Base-by-base conservation (phyloP, 2,113 vertebrate species). In the Odontesthes bonariensis region DNA sequence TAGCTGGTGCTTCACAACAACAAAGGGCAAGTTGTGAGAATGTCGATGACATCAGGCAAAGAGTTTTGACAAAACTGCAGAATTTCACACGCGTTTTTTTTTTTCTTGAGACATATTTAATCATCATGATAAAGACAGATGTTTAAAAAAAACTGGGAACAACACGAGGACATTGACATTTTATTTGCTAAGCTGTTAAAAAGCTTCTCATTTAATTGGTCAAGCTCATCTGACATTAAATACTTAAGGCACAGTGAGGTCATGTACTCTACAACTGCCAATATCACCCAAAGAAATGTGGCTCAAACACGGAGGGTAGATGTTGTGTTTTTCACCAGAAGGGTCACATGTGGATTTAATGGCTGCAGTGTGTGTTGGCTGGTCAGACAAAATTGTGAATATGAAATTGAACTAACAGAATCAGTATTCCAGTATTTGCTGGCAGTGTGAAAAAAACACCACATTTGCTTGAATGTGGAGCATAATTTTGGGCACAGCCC, bases 391-490 rank as follows among this genome's bases (percentile, higher is more conserved):
- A 60, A 32, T 53, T 49, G 62, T 54, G 19, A 42, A 12, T 17
- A 57, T 62, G 33, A 13, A 22, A 59, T 44, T 65, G 42, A 77
- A 57, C 31, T 0, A 56, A 52, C 14, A 60, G 22, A 69, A n/a
- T 56, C 33, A 27, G 59, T 69, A 22, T 58, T 60, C 46, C 54
- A 59, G 16, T 78, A 35, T 75, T 73, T 67, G 13, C 10, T 59
- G 56, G 59, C 56, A 61, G 51, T 69, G 63, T 32, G 47, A 64
- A 54, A 69, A 67, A 38, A 55, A 23, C 4, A 46, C 23, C n/a
- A 56, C 42, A 62, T 73, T 44, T 49, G 51, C 70, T 80, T 82
- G 67, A 5, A 75, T 75, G 70, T 73, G 46, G 69, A 69, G 49
- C 58, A n/a, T 14, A 31, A 49, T 70, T 75, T 35, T 73, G 75